Percentiles rank a stretch among this genome's conserved stretches.
These are phyloP conservation scores for Microchirus variegatus DNA, from an alignment of 2,797 vertebrate species.

Conservation along the genomic window DNA sequence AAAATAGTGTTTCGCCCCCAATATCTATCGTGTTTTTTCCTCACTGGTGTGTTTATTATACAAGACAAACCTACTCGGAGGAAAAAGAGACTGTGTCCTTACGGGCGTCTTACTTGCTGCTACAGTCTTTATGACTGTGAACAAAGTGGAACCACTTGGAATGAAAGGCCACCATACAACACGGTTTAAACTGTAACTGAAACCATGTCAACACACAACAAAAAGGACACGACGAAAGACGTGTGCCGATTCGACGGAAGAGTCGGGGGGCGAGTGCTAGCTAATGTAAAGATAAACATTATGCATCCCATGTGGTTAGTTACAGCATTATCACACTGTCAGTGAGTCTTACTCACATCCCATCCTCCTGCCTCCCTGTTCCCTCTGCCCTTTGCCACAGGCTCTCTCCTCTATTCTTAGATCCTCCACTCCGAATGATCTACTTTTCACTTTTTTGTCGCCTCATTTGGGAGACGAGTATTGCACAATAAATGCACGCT, in stretches of 20 bases:
- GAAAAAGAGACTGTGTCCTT: no score
- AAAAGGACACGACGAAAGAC: conserved; percentile 39
- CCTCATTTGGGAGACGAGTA: conserved; percentile 40
- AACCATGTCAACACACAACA: conserved; percentile 12
- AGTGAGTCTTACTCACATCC: conserved; percentile 67
- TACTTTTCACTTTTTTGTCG: conserved; percentile 63
- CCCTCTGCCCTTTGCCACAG: conserved; percentile 65
- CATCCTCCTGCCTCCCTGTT: conserved; percentile 58
- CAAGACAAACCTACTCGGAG: no score
- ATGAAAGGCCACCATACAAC: not conserved
- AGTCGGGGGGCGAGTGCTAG: conserved; percentile 54
- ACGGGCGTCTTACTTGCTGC: no score
- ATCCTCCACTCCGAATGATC: conserved; percentile 62
- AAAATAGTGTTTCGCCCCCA: no score
- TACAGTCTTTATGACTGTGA: no score
- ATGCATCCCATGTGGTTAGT: conserved; percentile 61
- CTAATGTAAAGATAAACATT: conserved; percentile 58
- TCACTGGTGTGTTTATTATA: no score
- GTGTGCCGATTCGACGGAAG: conserved; percentile 23
- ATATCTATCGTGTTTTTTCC: no score
- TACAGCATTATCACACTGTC: conserved; percentile 62
- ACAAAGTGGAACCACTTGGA: no score
- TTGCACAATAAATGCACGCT: conserved; percentile 33
- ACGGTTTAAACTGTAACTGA: not conserved
- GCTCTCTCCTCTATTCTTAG: conserved; percentile 71